Percentiles rank a stretch among this genome's conserved stretches.
Conservation (phyloP, 2,888 invertebrate genomes). For the Boloria selene region DNA sequence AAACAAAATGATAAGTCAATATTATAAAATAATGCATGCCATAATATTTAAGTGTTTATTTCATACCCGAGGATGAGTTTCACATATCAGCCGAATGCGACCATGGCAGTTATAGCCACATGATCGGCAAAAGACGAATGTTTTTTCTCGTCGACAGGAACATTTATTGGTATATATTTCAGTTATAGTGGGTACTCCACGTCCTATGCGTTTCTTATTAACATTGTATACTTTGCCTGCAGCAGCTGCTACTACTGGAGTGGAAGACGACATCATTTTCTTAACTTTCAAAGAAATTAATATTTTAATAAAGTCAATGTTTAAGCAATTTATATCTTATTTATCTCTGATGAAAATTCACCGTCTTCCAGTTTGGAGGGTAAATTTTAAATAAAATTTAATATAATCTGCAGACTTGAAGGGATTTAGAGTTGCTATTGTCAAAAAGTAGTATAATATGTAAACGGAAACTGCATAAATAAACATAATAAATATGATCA, state of each 20-base stretch:
- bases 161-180: constrained; percentile 60
- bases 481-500: too few relatives aligned
- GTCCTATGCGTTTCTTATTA: constrained; percentile 59
- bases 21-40: background rate
- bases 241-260: constrained; percentile 70
- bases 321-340: too few relatives aligned
- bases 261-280: constrained; percentile 52
- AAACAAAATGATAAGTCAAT: constrained; percentile 22
- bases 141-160: constrained; percentile 66
- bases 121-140: constrained; percentile 71
- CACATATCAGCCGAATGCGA: constrained; percentile 69
- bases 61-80: constrained; percentile 70
- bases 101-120: constrained; percentile 75
- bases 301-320: too few relatives aligned
- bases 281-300: background rate
- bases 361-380: constrained; percentile 20
- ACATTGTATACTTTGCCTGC: constrained; percentile 57
- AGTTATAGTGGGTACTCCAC: constrained; percentile 65
- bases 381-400: constrained; percentile 25
- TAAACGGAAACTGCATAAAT: background rate
- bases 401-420: constrained; percentile 13
- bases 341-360: background rate
- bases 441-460: background rate
- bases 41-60: constrained; percentile 15
- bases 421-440: constrained; percentile 7